A percentile compares a stretch with the other conserved stretches of the same genome.
phyloP scores from a whole-genome alignment of 2,888 invertebrate species.

The Theodoxus fluviatilis region DNA sequence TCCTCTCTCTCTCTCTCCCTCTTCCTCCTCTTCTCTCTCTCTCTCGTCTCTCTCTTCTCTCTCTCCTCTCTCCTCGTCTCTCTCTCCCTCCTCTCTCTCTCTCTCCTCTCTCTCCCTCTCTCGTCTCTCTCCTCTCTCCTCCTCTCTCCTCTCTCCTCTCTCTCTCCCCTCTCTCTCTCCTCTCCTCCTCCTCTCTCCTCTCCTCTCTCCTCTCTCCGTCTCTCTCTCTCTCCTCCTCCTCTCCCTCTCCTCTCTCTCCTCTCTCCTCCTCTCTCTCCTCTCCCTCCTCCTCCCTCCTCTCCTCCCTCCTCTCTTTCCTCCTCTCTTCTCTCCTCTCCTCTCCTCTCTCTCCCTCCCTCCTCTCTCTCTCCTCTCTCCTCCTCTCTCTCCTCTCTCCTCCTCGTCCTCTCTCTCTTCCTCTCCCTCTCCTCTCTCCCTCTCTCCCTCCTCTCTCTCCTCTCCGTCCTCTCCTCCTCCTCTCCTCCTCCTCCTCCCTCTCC shows the following conservation, averaged over 20 bases:
- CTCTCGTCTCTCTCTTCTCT: not conserved
- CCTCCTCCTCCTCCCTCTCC: not conserved
- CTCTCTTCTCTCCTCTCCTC: conserved; percentile 1
- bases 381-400: not conserved
- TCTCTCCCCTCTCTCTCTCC: not conserved
- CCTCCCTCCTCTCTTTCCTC: not conserved
- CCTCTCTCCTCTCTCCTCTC: not conserved
- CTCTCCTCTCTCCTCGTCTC: not conserved
- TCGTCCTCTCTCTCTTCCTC: not conserved
- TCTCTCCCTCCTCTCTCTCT: conserved; percentile 3
- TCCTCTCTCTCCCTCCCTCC: not conserved
- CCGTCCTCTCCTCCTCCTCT: not conserved
- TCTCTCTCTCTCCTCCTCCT: conserved; percentile 11
- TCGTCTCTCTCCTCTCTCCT: not conserved
- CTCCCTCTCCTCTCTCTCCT: conserved; percentile 14
- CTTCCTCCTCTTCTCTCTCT: not conserved
- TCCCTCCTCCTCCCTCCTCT: too few relatives aligned
- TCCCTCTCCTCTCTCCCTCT: conserved; percentile 12
- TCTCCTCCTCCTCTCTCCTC: not conserved
- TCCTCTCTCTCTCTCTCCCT: conserved; percentile 14
- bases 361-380: not conserved
- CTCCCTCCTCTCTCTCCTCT: conserved; percentile 15
- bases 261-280: not conserved
- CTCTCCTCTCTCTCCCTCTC: not conserved
- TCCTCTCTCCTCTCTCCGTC: not conserved